A percentile compares a stretch with the other conserved stretches of the same genome.
Conservation (phyloP, 2,797 vertebrate genomes). For the Glossophaga mutica region DNA sequence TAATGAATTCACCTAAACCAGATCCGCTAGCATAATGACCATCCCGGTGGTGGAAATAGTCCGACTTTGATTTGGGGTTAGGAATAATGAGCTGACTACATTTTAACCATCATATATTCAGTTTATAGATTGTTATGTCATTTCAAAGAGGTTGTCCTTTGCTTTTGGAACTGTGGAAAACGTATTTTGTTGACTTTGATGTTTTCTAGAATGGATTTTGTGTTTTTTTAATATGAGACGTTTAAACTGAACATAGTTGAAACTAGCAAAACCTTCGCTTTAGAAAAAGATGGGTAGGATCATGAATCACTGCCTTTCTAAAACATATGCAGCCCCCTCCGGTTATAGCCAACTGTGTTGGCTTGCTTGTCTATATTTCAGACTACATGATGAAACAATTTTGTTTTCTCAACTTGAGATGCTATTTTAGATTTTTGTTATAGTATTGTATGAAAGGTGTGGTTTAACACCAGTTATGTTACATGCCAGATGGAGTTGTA, state of each 20-base stretch:
- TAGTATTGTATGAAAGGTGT: conserved; percentile 22
- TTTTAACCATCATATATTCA: background rate
- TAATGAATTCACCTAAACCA: background rate
- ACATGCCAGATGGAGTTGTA: conserved; percentile 31
- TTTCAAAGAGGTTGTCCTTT: background rate
- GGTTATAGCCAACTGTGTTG: conserved; percentile 20
- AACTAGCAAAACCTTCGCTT: conserved; percentile 27
- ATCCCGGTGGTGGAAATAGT: background rate
- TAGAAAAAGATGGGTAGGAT: background rate
- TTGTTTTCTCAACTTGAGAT: conserved; percentile 53
- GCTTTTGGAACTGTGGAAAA: background rate
- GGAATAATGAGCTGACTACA: background rate
- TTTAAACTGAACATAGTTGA: conserved; percentile 35
- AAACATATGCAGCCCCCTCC: conserved; percentile 54
- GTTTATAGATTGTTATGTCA: background rate
- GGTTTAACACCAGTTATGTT: conserved; percentile 1
- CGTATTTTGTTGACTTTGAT: background rate
- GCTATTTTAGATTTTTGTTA: conserved; percentile 57
- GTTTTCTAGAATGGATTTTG: conserved; percentile 1
- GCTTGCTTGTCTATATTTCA: conserved; percentile 31
- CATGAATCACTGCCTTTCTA: conserved; percentile 20
- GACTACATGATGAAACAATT: conserved; percentile 30
- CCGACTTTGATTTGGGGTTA: background rate
- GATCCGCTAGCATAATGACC: background rate
- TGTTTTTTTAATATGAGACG: conserved; percentile 22